Percentiles rank a stretch among this genome's conserved stretches.
Evolutionary conservation across 2,888 invertebrate genomes (phyloP).

Genomic region (Protonemura montana): DNA sequence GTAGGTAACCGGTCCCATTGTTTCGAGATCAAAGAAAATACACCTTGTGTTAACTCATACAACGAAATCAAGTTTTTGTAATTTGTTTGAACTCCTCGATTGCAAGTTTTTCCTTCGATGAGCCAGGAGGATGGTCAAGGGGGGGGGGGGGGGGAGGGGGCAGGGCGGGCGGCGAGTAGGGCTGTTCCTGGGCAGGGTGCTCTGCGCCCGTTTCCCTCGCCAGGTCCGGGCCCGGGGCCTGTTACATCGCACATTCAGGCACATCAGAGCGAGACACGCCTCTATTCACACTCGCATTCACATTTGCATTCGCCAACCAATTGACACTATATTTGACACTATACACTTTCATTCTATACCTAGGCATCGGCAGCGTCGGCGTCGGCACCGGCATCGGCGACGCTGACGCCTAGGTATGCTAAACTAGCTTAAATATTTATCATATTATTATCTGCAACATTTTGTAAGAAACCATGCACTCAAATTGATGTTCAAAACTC

Average conservation of each 20-base stretch:
- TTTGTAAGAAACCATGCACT: slow-evolving; percentile 12
- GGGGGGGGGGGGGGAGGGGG: background rate
- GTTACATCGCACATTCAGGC: background rate
- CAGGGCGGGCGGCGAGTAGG: background rate
- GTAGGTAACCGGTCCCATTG: slow-evolving; percentile 33
- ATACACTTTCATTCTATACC: background rate
- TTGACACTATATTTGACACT: background rate
- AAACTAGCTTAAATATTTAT: background rate
- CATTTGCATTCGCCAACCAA: background rate
- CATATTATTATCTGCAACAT: background rate
- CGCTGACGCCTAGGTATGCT: background rate
- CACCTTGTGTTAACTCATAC: slow-evolving; percentile 29
- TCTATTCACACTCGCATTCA: background rate
- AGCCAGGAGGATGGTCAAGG: background rate
- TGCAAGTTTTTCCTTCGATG: slow-evolving; percentile 10
- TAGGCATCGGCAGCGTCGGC: background rate
- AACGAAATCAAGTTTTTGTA: slow-evolving; percentile 4
- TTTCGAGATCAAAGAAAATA: slow-evolving; percentile 36
- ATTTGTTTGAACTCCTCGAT: slow-evolving; percentile 22
- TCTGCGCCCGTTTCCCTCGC: background rate
- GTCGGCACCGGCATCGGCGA: background rate
- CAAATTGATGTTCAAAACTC: background rate
- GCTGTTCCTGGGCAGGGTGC: background rate
- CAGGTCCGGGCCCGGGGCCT: background rate
- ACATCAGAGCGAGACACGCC: background rate